These are phyloP conservation scores for Dendrolimus punctatus DNA, from an alignment of 1,140 invertebrate genomes.

Conservation along the genomic window DNA sequence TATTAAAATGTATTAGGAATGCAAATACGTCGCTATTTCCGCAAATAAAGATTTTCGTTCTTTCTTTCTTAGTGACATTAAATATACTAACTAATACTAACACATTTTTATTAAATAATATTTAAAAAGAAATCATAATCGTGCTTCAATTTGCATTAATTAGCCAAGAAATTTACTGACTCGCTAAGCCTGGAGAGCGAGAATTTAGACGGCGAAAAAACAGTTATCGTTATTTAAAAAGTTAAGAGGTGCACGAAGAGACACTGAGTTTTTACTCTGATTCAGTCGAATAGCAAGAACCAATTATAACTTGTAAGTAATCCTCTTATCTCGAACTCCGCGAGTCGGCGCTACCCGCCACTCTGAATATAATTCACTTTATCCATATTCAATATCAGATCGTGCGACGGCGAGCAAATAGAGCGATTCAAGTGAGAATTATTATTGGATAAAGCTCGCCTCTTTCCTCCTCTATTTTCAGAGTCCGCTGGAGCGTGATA, in stretches of 20 bases:
- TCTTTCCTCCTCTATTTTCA: slow-evolving; percentile 62
- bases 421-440: slow-evolving; percentile 64
- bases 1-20: too few species aligned
- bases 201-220: slow-evolving; percentile 14
- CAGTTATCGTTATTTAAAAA: slow-evolving; percentile 26
- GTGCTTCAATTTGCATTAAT: too few species aligned
- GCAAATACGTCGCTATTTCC: too few species aligned
- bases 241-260: slow-evolving; percentile 23
- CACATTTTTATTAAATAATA: too few species aligned
- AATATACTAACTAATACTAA: too few species aligned
- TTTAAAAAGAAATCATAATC: too few species aligned
- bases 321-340: slow-evolving; percentile 58
- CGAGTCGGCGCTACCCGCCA: slow-evolving; percentile 47
- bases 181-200: slow-evolving; percentile 6
- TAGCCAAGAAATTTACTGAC: slow-evolving; percentile 4
- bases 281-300: slow-evolving; percentile 52
- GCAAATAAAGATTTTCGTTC: too few species aligned
- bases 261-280: slow-evolving; percentile 41
- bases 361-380: slow-evolving; percentile 66
- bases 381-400: slow-evolving; percentile 69
- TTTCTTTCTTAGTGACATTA: too few species aligned
- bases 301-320: slow-evolving; percentile 68
- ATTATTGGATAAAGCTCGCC: slow-evolving; percentile 65
- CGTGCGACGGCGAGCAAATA: slow-evolving; percentile 59
- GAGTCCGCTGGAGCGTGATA: slow-evolving; percentile 48